Base-by-base conservation (phyloP, 2,888 invertebrate species). In the Tipula unca region DNA sequence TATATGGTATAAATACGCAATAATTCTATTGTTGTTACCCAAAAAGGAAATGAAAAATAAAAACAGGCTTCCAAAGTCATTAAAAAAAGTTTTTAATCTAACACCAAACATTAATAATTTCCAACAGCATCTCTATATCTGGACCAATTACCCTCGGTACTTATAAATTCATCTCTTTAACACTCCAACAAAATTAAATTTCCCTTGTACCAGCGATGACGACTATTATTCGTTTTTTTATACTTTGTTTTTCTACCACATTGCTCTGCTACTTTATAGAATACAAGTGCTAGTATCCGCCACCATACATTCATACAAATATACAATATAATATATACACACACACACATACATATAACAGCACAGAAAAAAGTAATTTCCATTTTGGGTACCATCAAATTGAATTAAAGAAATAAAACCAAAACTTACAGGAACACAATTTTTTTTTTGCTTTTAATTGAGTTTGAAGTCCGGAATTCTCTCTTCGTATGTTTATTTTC, bases 361-460 rank as follows among this genome's bases (percentile, higher is more conserved):
- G 10, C 13, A 69, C 48, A 48, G 48, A 69, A 69, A 69, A 69
- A 69, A 69, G 3, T 69, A 25, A 69, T 69, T 69, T 69, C 25
- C 69, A 69, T 69, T 69, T 25, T 69, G 69, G 69, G 69, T 69
- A 25, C 69, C 69, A 69, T 69, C 69, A 69, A 69, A 69, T 69
- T 69, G 69, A 69, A 69, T 69, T 69, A 69, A 69, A 69, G 69
- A 69, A 69, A 69, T 69, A 69, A 69, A 69, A 69, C 69, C 69
- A 69, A 69, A 69, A 20, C 69, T 69, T 69, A 69, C 25, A 20
- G 69, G 69, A 69, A 25, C 69, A 69, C 25, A 8, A 25, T 69
- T 10, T 25, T 69, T 69, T 69, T 25, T 1, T 25, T 20, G 69
- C 69, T 69, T 69, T 69, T 69, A 69, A 69, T 69, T 69, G 69